Evolutionary conservation across 2,888 invertebrate species (phyloP).

Genomic region (Hypolimnas misippus): DNA sequence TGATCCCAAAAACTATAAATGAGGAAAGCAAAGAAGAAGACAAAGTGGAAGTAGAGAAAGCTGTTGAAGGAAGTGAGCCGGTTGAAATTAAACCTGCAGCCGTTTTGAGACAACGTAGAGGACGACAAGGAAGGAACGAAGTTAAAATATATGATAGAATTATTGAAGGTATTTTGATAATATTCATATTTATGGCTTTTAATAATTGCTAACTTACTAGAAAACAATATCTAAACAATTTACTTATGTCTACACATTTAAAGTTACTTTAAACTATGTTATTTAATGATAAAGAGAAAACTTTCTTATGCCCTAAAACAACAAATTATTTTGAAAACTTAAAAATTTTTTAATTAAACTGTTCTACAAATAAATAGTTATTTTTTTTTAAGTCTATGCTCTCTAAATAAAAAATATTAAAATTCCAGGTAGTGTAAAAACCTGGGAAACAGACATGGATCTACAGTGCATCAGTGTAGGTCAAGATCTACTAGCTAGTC

Average conservation of each 20-base stretch:
- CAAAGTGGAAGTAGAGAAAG: constrained; percentile 39
- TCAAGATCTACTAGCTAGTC: constrained; percentile 83
- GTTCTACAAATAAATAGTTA: too few species aligned
- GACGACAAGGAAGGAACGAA: constrained; percentile 73
- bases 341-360: too few species aligned
- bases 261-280: too few species aligned
- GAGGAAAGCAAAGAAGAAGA: constrained; percentile 40
- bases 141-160: constrained; percentile 81
- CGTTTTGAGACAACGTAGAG: constrained; percentile 66
- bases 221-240: too few species aligned
- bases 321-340: too few species aligned
- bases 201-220: too few species aligned
- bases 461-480: constrained; percentile 85
- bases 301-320: too few species aligned
- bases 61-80: constrained; percentile 54
- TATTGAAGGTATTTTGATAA: constrained; percentile 66
- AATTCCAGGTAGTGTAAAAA: constrained; percentile 75
- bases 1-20: constrained; percentile 25
- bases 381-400: too few species aligned
- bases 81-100: constrained; percentile 77
- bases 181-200: background rate
- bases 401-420: background rate
- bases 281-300: too few species aligned
- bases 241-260: too few species aligned
- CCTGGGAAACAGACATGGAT: constrained; percentile 85